Evolutionary conservation across 1,140 invertebrate species (phyloP), one percentile per base, ranked within the genome.

Genomic region (Tetragonula clypearis): DNA sequence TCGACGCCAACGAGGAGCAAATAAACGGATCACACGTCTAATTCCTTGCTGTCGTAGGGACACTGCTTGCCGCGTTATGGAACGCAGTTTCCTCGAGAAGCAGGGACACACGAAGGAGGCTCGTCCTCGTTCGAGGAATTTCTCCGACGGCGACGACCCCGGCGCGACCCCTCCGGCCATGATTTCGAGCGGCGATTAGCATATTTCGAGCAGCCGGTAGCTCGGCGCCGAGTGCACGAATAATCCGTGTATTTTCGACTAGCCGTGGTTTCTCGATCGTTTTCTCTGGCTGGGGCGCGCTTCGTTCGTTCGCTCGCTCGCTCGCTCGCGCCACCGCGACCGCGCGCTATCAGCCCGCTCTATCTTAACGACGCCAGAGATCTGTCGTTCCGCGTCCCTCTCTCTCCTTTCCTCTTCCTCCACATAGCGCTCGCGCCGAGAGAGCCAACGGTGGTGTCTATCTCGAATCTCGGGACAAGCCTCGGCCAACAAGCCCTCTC

Each of bases 361-460:
- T 90, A 92, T 93, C 92, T 93, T 91, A 93, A 92, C 92, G 90
- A 92, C 86, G 85, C 86, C 82, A 88, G 88, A 93, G 88, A 93
- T 92, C 91, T 89, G 90, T 92, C 90, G 88, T 84, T 86, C 81
- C 85, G 73, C 75, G 76, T 55, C 79, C 53, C 77, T 72, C 83
- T 85, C 76, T 72, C 83, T 85, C 86, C 86, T 72, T 26, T 49
- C 30, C 11, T 62, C 62, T 14, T 78, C 30, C 41, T 19, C 60
- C 71, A 35, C 65, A 62, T 69, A 62, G 65, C 73, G 35, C 68
- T 71, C 35, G 35, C 68, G 19, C 6, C 26, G 26, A 30, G 21
- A n/a, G 60, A 41, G 68, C 68, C 68, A 30, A 68, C 53, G 15
- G 73, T 77, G 73, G 73, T 77, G 81, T 76, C 88, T 90, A 84